A percentile compares a stretch with the other conserved stretches of the same genome.
These are phyloP conservation scores for Rutpela maculata DNA, from an alignment of 2,888 invertebrate species.

Conservation along the genomic window DNA sequence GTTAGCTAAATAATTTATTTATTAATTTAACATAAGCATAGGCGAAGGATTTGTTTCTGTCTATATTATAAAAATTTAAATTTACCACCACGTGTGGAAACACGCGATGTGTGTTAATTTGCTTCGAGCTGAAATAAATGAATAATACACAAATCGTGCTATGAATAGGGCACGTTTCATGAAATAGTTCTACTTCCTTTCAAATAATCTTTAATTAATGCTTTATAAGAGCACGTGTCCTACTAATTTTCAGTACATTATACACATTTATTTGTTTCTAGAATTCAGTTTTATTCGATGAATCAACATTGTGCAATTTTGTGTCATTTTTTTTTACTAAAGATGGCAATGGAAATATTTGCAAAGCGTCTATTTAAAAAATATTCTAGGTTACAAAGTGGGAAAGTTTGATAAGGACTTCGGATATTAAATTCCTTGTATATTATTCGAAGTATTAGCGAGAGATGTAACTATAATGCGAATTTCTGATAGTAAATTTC, in stretches of 20 bases:
- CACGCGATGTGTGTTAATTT: background rate
- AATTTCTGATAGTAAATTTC: too few species aligned
- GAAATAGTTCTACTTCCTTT: background rate
- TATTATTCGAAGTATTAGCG: too few species aligned
- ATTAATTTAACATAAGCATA: background rate
- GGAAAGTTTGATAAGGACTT: too few species aligned
- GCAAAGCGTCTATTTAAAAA: too few species aligned
- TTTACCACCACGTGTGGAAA: background rate
- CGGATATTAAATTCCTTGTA: too few species aligned
- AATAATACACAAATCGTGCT: background rate
- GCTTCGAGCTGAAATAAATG: background rate
- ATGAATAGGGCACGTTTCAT: background rate
- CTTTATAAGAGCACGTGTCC: background rate
- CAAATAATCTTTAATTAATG: constrained; percentile 2
- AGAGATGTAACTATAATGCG: too few species aligned
- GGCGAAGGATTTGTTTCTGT: background rate
- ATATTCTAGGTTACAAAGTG: too few species aligned
- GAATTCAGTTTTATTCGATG: too few species aligned
- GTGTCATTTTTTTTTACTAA: too few species aligned
- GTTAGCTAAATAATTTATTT: too few species aligned
- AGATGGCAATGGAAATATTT: too few species aligned
- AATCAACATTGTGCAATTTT: too few species aligned
- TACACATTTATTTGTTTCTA: background rate
- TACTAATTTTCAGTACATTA: background rate
- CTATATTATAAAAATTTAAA: background rate